These are phyloP conservation scores for Drosophila yakuba DNA, from an alignment of 1,140 invertebrate species.

Conservation along the genomic window DNA sequence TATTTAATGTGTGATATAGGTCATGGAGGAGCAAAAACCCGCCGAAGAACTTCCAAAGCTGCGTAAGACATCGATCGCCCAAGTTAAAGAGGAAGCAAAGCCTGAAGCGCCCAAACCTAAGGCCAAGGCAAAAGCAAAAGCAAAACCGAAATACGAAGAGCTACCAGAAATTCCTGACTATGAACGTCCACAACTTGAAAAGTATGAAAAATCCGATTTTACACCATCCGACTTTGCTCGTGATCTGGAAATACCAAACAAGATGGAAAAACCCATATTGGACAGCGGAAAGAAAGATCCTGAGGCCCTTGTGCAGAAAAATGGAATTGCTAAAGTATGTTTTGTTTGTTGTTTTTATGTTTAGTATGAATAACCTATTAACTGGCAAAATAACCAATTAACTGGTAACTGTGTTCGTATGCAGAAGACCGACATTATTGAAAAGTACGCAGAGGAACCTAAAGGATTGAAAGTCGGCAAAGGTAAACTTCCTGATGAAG, in stretches of 20 bases:
- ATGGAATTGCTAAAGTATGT: constrained; percentile 73
- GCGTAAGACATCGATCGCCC: constrained; percentile 70
- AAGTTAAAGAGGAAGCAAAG: constrained; percentile 71
- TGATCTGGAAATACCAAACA: constrained; percentile 74
- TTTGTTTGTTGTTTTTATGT: constrained; percentile 2
- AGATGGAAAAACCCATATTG: constrained; percentile 79
- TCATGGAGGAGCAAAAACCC: constrained; percentile 58
- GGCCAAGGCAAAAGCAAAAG: constrained; percentile 86
- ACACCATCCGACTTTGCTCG: constrained; percentile 69
- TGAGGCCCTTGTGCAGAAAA: constrained; percentile 53
- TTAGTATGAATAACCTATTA: not conserved
- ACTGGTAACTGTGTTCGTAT: constrained; percentile 4
- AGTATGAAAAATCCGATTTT: constrained; percentile 86
- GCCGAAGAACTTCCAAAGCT: constrained; percentile 80
- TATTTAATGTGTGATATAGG: constrained; percentile 24
- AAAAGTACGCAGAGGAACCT: constrained; percentile 48
- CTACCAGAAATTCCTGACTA: constrained; percentile 91
- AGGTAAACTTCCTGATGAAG: constrained; percentile 76
- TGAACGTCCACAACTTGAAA: constrained; percentile 86
- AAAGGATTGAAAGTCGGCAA: constrained; percentile 71
- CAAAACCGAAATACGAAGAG: constrained; percentile 87
- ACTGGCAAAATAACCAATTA: too few relatives aligned
- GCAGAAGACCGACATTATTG: constrained; percentile 57
- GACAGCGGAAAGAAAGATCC: constrained; percentile 58
- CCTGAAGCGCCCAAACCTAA: constrained; percentile 83